Base-by-base conservation (phyloP, 2,888 invertebrate species). In the Pseudococcus longispinus region DNA sequence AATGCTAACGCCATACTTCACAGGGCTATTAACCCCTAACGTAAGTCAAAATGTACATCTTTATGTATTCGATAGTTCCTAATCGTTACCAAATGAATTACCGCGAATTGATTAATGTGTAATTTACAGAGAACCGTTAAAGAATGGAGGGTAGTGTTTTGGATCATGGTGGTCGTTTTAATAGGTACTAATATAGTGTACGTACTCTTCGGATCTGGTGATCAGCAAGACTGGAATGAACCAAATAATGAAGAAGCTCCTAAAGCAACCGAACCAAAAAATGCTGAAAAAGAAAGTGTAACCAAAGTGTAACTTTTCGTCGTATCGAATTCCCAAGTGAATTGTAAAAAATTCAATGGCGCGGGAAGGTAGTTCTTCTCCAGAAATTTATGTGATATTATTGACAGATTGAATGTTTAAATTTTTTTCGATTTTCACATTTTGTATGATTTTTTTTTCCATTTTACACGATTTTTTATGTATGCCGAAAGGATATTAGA, bases 111-210 rank as follows among this genome's bases (percentile, higher is more conserved):
- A 46, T 46, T 51, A 6, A 51, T 51, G 83, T 46, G 46, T 18
- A 2, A 84, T n/a, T 88, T 88, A 29, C 88, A 90, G 90, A 88
- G 89, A 87, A 89, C 89, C 88, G 89, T 94, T 9, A 90, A 91
- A 26, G 93, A 96, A 91, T 96, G 96, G 96, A 92, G 94, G 29
- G 89, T 92, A 0, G 96, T 96, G 0, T 96, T 96, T 90, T 96
- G 96, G 95, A 94, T 96, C 51, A 94, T 95, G 70, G 92, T 95
- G 9, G 93, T 90, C 0, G 93, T 96, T 3, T 93, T 96, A 88
- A 90, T 93, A 0, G 88, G 93, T 0, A 94, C 95, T 1, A 95
- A 95, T 89, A 60, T 94, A 0, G 89, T 95, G 11, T 96, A 94
- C 90, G 89, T 94, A 2, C 85, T 95, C 5, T 95, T 93, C 90